Conservation (phyloP, 2,113 vertebrate species). For the Solenodon paradoxus region DNA sequence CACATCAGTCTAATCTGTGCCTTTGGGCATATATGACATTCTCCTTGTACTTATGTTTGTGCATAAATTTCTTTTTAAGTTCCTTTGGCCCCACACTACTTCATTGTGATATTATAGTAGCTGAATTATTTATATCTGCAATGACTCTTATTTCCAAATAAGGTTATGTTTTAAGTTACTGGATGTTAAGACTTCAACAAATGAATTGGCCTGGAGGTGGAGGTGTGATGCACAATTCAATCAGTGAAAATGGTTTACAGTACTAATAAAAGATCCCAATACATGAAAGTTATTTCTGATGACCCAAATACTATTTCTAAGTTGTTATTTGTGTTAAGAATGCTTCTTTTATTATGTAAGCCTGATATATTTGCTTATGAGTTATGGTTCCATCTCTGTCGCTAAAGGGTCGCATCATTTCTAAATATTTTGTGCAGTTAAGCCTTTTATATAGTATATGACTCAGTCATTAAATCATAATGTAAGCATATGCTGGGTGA, state of each 20-base stretch:
- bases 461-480: neutral
- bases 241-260: neutral
- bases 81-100: neutral
- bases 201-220: neutral
- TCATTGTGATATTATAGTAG: neutral
- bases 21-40: neutral
- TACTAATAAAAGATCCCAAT: neutral
- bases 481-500: neutral
- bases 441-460: accelerated
- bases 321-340: neutral
- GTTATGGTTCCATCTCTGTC: neutral
- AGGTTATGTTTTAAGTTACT: neutral
- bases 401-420: neutral
- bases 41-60: neutral
- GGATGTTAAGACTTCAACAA: neutral
- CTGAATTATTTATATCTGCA: neutral
- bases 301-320: neutral
- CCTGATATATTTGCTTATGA: neutral
- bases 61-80: neutral
- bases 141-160: neutral
- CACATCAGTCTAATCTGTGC: neutral
- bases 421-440: neutral
- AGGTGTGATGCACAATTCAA: neutral
- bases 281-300: neutral
- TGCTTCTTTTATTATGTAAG: neutral